Percentiles rank a stretch among this genome's conserved stretches.
Conservation (phyloP, 2,888 invertebrate genomes). For the Parnassius smintheus region DNA sequence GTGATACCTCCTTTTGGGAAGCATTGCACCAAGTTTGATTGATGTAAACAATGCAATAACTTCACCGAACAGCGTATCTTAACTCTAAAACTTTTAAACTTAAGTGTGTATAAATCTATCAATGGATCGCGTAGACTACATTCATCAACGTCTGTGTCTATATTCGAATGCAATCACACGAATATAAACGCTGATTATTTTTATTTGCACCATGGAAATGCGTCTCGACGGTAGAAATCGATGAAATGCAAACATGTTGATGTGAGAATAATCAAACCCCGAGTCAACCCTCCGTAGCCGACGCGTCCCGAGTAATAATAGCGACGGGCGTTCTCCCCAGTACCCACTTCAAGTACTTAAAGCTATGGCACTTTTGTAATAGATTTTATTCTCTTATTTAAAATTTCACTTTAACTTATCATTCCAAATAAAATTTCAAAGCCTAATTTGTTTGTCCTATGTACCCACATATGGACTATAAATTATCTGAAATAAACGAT, state of each 20-base stretch:
- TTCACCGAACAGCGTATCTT: neutral
- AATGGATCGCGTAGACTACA: neutral
- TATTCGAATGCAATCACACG: slow-evolving; percentile 23
- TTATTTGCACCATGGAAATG: slow-evolving; percentile 34
- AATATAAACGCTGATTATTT: slow-evolving; percentile 24
- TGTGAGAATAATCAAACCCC: slow-evolving; percentile 74
- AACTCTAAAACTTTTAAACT: neutral
- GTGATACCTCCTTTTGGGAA: slow-evolving; percentile 8
- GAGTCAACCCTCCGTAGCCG: slow-evolving; percentile 57
- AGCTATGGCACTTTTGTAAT: slow-evolving; percentile 19
- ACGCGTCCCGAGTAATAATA: slow-evolving; percentile 61
- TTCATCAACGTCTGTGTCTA: slow-evolving; percentile 13
- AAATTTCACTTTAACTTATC: neutral
- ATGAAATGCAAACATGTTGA: slow-evolving; percentile 74
- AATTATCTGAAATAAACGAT: no score
- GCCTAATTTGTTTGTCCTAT: no score
- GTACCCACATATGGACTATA: no score
- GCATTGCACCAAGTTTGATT: slow-evolving; percentile 1
- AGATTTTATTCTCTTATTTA: slow-evolving; percentile 7
- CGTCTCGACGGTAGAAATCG: slow-evolving; percentile 54
- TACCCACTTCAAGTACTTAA: slow-evolving; percentile 37
- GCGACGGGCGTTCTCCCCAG: slow-evolving; percentile 55
- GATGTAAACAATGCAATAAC: neutral
- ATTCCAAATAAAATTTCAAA: no score
- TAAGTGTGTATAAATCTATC: neutral